Evolutionary conservation across 1,140 invertebrate species (phyloP).

Genomic region (Hypsibius dujardini): DNA sequence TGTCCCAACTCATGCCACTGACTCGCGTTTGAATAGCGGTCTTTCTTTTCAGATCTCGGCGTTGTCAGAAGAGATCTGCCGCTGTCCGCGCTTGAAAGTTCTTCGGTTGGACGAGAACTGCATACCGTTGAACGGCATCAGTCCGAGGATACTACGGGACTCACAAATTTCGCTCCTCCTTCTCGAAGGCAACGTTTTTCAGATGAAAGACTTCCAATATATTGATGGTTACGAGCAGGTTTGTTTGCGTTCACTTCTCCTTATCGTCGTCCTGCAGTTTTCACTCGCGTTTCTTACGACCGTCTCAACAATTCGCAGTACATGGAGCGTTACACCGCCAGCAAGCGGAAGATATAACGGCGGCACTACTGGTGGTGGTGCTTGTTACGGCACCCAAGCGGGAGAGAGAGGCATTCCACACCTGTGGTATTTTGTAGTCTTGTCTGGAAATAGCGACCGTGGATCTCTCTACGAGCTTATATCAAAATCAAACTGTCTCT

Average conservation of each 20-base stretch:
- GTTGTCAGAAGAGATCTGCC: slow-evolving; percentile 59
- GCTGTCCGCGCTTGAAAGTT: slow-evolving; percentile 70
- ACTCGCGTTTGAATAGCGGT: too few species aligned
- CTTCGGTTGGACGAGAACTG: slow-evolving; percentile 87
- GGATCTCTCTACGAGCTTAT: too few species aligned
- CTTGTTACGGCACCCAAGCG: too few species aligned
- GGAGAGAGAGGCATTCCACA: too few species aligned
- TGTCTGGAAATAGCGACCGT: too few species aligned
- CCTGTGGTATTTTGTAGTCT: too few species aligned
- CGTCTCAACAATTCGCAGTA: too few species aligned
- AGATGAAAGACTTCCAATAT: slow-evolving; percentile 68
- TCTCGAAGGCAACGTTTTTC: slow-evolving; percentile 85
- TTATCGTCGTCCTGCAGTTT: slow-evolving; percentile 17
- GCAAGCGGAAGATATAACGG: slow-evolving; percentile 83
- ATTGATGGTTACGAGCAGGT: slow-evolving; percentile 63
- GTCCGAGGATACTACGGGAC: slow-evolving; percentile 53
- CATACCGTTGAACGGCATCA: slow-evolving; percentile 57
- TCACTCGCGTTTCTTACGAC: too few species aligned
- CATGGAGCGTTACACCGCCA: slow-evolving; percentile 76
- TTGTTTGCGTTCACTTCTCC: slow-evolving; percentile 19
- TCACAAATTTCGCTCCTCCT: slow-evolving; percentile 72
- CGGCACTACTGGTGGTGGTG: too few species aligned
- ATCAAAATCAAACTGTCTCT: too few species aligned
- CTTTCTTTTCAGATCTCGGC: slow-evolving; percentile 57
- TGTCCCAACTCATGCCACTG: too few species aligned